phyloP scores from a whole-genome alignment of 2,113 vertebrate genomes.

The Malurus melanocephalus region DNA sequence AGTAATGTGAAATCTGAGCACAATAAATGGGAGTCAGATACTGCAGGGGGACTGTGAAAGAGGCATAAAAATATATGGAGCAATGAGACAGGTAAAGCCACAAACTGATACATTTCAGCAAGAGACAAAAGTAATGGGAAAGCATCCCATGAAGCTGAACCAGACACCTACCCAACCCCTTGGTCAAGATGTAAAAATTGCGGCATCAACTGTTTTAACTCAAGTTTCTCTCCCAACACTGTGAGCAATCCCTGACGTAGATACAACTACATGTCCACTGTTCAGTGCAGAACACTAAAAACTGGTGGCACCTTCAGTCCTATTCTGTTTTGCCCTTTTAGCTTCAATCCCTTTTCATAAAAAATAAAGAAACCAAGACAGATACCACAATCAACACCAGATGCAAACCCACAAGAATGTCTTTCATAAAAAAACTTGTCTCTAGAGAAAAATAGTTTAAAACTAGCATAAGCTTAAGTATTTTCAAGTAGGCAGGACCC shows the following conservation, averaged over 20 bases:
- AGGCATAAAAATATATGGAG: background rate
- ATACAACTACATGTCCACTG: background rate
- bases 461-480: background rate
- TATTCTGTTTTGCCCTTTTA: background rate
- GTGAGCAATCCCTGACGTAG: background rate
- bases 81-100: background rate
- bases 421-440: background rate
- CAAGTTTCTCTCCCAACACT: background rate
- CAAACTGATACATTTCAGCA: background rate
- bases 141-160: background rate
- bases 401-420: background rate
- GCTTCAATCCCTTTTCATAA: background rate
- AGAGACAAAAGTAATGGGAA: background rate
- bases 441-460: background rate
- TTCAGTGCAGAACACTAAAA: background rate
- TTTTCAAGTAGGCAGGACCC: background rate
- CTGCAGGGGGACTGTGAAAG: background rate
- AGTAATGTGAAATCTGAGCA: background rate
- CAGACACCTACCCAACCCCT: background rate
- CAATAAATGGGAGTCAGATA: background rate
- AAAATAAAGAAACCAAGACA: background rate
- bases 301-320: background rate
- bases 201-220: background rate
- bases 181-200: fast-evolving
- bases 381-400: background rate